Evolutionary conservation across 2,113 vertebrate genomes (phyloP), one percentile per base, ranked within the genome.

Genomic region (Jacana jacana): DNA sequence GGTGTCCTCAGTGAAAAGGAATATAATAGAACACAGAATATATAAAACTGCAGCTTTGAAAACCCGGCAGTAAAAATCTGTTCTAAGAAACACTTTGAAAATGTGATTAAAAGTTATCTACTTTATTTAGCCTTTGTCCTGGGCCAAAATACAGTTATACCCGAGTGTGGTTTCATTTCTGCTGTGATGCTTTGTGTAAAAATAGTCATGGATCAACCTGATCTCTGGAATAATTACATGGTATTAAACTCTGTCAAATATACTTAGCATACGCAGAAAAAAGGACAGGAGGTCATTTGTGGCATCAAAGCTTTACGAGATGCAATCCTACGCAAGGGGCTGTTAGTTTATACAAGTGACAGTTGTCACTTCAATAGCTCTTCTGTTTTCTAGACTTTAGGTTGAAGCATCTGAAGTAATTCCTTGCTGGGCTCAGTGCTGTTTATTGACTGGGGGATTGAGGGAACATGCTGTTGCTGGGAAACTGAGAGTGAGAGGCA

Each of bases 391-490:
- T 65, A 73, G 91, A 68, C 77, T 94, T 81, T 81, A 39, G 73
- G 85, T 71, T 86, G 73, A 88, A 95, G 91, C 76, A 65, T 86
- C 90, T 81, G 85, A 88, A 91, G 75, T 57, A 73, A 91, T 92
- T 93, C 90, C 90, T 92, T 46, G 19, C 87, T 86, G 86, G 88
- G 79, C 84, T 94, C 81, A 15, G 79, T 24, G 76, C 91, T 94
- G 72, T 75, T 87, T 93, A 58, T 90, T 93, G 93, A 90, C 91
- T 76, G 85, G 93, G 80, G 94, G 80, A 89, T 71, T 76, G 73
- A 89, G 81, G 9, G 81, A 90, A 70, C 46, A 81, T 95, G 93
- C 93, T 94, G 97, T 97, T 97, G 97, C 97, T 93, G 97, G 97
- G 97, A 97, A 86, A 97, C 96, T 97, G 97, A 93, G 92, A 95